Conservation (phyloP, 2,113 vertebrate genomes). For the Myrmophylax atrothorax region DNA sequence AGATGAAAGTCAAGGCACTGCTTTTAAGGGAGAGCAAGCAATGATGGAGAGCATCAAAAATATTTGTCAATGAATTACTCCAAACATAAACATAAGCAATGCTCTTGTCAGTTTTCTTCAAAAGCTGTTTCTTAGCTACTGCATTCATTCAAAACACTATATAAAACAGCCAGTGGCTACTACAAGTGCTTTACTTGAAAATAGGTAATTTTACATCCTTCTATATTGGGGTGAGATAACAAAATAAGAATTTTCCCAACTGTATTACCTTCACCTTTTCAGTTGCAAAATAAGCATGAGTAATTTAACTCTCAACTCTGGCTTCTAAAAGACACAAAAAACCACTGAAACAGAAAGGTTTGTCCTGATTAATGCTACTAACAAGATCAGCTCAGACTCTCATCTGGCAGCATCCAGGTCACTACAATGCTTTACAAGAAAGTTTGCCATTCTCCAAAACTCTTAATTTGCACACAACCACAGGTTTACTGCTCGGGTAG, state of each 20-base stretch:
- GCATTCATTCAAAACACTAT: neutral
- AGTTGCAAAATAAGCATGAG: neutral
- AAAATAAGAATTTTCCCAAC: neutral
- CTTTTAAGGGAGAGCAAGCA: neutral
- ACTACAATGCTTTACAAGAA: neutral
- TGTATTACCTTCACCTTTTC: neutral
- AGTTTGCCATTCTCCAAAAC: neutral
- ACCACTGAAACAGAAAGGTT: neutral
- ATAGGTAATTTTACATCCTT: neutral
- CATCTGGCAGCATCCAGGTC: neutral
- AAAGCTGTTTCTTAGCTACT: neutral
- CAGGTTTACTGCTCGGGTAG: neutral
- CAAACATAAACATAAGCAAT: conserved; percentile 12
- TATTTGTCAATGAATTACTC: neutral
- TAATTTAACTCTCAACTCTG: conserved; percentile 16
- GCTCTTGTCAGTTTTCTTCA: neutral
- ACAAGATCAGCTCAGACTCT: neutral
- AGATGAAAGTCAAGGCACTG: neutral
- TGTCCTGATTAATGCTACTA: neutral
- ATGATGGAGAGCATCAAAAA: neutral
- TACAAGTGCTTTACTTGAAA: neutral
- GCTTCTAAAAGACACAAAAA: neutral
- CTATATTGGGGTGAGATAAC: neutral
- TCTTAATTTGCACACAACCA: neutral
- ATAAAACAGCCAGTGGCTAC: neutral